Conservation (phyloP, 2,888 invertebrate species). For the Phengaris arion region DNA sequence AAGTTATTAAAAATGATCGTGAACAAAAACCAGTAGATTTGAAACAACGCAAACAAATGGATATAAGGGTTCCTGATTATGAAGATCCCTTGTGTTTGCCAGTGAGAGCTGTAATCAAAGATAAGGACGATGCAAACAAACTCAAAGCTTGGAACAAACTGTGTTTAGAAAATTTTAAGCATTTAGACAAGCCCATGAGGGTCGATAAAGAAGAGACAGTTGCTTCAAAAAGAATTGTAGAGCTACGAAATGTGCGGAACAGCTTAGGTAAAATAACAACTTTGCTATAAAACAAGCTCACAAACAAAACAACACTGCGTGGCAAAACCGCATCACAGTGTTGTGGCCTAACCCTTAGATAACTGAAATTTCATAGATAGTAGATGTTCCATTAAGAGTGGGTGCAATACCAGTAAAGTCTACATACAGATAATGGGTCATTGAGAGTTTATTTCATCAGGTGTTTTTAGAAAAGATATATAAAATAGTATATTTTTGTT, state of each 20-base stretch:
- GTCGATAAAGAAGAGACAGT: slow-evolving; percentile 51
- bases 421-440: too few species aligned
- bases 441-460: too few species aligned
- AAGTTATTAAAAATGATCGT: neutral
- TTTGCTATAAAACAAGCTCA: slow-evolving; percentile 8
- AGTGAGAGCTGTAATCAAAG: slow-evolving; percentile 53
- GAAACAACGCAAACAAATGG: slow-evolving; percentile 45
- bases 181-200: slow-evolving; percentile 50
- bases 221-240: slow-evolving; percentile 54
- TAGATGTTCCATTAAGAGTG: too few species aligned
- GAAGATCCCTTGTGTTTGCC: slow-evolving; percentile 68
- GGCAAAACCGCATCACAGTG: too few species aligned
- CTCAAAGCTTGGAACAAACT: slow-evolving; percentile 64
- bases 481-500: too few species aligned
- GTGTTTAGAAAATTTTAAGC: slow-evolving; percentile 61
- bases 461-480: too few species aligned
- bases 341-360: too few species aligned
- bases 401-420: too few species aligned
- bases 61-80: slow-evolving; percentile 63
- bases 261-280: slow-evolving; percentile 49
- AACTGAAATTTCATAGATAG: too few species aligned
- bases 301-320: too few species aligned
- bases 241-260: slow-evolving; percentile 58
- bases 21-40: neutral
- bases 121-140: slow-evolving; percentile 50